Base-by-base conservation (phyloP, 2,888 invertebrate genomes). In the Lomographa bimaculata region DNA sequence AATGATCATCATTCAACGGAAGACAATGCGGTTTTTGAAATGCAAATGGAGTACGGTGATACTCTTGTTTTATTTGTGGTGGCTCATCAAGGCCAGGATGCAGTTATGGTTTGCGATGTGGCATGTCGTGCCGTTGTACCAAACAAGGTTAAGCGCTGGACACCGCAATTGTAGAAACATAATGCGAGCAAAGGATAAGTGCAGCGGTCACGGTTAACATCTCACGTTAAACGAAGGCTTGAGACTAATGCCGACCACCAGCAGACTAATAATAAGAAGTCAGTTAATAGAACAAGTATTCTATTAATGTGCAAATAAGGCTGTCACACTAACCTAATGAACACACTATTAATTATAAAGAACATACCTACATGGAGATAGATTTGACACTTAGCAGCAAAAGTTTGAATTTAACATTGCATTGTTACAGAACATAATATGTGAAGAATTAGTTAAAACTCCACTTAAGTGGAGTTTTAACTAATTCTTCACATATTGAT, bases 171-270 rank as follows among this genome's bases (percentile, higher is more conserved):
- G 72, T 64, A 68, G 70, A 71, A 70, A 71, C 62, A 66, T 65
- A 72, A 68, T 46, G 45, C 66, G 63, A 64, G 63, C 64, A 65
- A 70, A 74, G 64, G 72, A 73, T 67, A 71, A 73, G 54, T 29
- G 47, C 65, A 70, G 65, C 68, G 84, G 84, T 85, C 86, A 85
- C 59, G 86, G 86, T 65, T 50, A 79, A 79, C 84, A 28, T 71
- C 75, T 79, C 54, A 68, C 70, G 70, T 69, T 74, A 72, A 74
- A 74, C 57, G 62, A 66, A 65, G 57, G 65, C 71, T 70, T 60
- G 60, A 63, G 69, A 70, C 62, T 63, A 66, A 73, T 71, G 60
- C 49, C 55, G 65, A 68, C 71, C 69, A 72, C 66, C 73, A 63
- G 58, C 66, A 64, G 56, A 48, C 53, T 54, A 43, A 54, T 56